Evolutionary conservation across 92 coral and sea anemone genomes (phyloP), one percentile per base, ranked within the genome.

Genomic region (Chrysogorgia sp.): DNA sequence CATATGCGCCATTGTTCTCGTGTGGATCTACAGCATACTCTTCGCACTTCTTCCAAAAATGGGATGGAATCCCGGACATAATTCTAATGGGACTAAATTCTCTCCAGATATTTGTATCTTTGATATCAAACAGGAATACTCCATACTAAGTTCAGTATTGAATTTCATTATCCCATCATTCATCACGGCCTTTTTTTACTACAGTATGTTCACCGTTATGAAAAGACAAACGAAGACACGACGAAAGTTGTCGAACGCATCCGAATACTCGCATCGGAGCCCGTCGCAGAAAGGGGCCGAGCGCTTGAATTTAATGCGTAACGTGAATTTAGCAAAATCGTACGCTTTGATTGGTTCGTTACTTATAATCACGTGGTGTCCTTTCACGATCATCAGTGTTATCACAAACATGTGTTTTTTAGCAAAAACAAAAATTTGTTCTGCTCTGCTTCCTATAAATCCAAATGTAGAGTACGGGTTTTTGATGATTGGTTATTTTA

Each of bases 41-140:
- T 91, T 94, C 53, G 93, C 98, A 3, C 81, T 91, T 10, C 69
- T 89, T 0, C 98, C 98, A 2, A 83, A 84, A 0, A 80, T 94
- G 90, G 98, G 98, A 0, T 94, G 98, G 98, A 94, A 83, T 12
- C 71, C 85, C 0, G 60, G 41, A 20, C 88, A 88, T 43, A 78
- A 78, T 17, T 68, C 24, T 0, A 1, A 56, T 0, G 81, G 78
- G 0, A 5, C 8, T 3, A 10, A 29, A 1, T 7, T 22, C 3
- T 6, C 53, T 24, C 15, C 3, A 3, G 23, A 21, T 26, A 13
- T 13, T 7, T 94, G 98, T 40, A 17, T 20, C 49, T 94, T 94
- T 77, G 92, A 94, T 79, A 91, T 87, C 37, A 48, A 92, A 8
- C 28, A 13, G 14, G 58, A 64, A 20, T 91, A 94, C 78, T 94